Evolutionary conservation across 2,113 vertebrate species (phyloP), one percentile per base, ranked within the genome.

Genomic region (Psilopogon haemacephalus): DNA sequence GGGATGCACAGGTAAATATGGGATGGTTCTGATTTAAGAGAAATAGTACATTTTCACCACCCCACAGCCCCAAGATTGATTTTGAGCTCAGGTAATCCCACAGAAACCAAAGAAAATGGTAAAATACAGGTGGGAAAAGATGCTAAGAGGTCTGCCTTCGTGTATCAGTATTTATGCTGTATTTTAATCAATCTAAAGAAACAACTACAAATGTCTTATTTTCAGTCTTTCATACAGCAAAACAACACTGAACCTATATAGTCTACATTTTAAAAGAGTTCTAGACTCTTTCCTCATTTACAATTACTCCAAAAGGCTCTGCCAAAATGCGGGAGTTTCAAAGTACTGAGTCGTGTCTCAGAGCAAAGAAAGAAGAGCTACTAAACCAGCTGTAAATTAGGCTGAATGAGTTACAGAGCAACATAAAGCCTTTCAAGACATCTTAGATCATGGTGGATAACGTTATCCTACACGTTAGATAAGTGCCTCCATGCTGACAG

Each of bases 11-110:
- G 1, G 2, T 67, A 62, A 68, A 94, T 93, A 95, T 35, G 95
- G 95, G 95, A 96, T 75, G 91, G 96, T 97, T 97, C 97, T 97
- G 96, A 97, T 97, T 98, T 98, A 98, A 98, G 98, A 97, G 97
- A 98, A 98, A 98, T 78, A 95, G 97, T 23, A 71, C 93, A 93
- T 97, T 97, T 97, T 97, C 94, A 92, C 94, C 93, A 65, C 44
- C 32, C 78, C 27, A 50, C 48, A 24, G 52, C 89, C 11, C 69
- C 89, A 94, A 96, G 97, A 98, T 95, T 94, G 96, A 97, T 97
- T 97, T 96, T 97, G 97, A 98, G 96, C 97, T 98, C 95, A 98
- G 97, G 98, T 97, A 96, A 42, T 95, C 96, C 95, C 94, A 94
- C 79, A 96, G 95, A 95, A 98, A 94, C 95, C 96, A 97, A 95